Base-by-base conservation (phyloP, 2,113 vertebrate genomes). In the Eptesicus fuscus region DNA sequence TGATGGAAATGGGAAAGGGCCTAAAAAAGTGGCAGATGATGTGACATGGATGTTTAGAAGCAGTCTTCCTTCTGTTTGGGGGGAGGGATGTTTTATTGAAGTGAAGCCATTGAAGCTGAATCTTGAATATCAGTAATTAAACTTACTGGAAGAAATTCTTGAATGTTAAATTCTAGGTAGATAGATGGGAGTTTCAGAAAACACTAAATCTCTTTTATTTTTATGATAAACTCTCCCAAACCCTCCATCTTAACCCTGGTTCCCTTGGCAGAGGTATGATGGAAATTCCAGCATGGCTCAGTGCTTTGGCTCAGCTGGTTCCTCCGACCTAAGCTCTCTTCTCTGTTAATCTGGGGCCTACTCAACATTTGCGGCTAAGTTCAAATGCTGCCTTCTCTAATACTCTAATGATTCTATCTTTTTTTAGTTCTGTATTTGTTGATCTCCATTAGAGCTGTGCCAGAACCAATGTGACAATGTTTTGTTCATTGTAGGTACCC, bases 161-260 rank as follows among this genome's bases (percentile, higher is more conserved):
- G 51, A 61, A 51, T 85, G 25, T 97, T 30, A 67, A 93, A 76
- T 82, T 90, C 73, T 94, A 37, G 70, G 16, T 56, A 42, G 47
- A 37, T 76, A 90, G 69, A 59, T 80, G 59, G 32, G 25, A n/a
- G 20, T 95, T 96, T 89, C 40, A 84, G 80, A 67, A 93, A 84
- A 63, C 7, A 23, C 7, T 53, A 1, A 23, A 4, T 35, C 25
- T 73, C n/a, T 79, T 74, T 83, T 65, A 53, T 65, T 91, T 70
- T 90, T 80, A n/a, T 74, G 35, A 59, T 49, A 51, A 87, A 17
- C 7, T 0, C 2, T 7, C 23, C 12, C 18, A 47, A 42, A 1
- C 9, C 17, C 20, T 80, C 23, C 2, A 2, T 59, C 63, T 73
- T 69, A n/a, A 63, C 47, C 14, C 20, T 28, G 35, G 5, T 22